Evolutionary conservation across 2,888 invertebrate species (phyloP), one percentile per base, ranked within the genome.

Genomic region (Athripsodes cinereus): DNA sequence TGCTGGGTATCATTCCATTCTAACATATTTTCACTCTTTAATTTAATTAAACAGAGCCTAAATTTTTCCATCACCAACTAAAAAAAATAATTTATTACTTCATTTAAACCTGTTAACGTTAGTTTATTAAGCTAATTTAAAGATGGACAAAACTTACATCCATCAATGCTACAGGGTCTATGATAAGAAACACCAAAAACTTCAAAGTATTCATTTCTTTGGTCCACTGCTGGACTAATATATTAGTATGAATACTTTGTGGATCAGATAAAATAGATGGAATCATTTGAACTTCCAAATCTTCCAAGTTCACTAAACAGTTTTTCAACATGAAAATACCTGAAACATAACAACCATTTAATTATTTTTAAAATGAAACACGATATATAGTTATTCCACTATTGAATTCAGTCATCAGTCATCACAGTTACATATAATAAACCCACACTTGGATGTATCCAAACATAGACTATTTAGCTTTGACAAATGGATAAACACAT

Each of bases 161-260:
- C 65, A 83, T 80, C 70, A 86, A 87, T 22, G 86, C 86, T 55
- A 80, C 76, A 1, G 87, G 85, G 69, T 88, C 87, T 3, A 87
- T 83, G 59, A 88, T 84, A 49, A 83, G 69, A 70, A 84, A 84
- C 40, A 88, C 80, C 47, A 76, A 75, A 57, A 78, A 73, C 61
- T 81, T 78, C 53, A 87, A 78, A 49, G 75, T 75, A 34, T 71
- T 69, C 2, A 85, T 78, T 70, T 87, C 85, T 49, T 74, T 69
- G 22, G 75, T 74, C 86, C 87, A 87, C 55, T 81, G 79, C 20
- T 75, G 70, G 18, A 79, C 74, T 53, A 87, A 70, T 2, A 85
- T 66, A 8, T 71, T 68, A 0, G 81, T 71, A 62, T 82, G 81
- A 62, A 73, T 71, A 61, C 78, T 75, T 50, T 74, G 71, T n/a